Evolutionary conservation across 2,113 vertebrate species (phyloP).

Genomic region (Calidris pygmaea): DNA sequence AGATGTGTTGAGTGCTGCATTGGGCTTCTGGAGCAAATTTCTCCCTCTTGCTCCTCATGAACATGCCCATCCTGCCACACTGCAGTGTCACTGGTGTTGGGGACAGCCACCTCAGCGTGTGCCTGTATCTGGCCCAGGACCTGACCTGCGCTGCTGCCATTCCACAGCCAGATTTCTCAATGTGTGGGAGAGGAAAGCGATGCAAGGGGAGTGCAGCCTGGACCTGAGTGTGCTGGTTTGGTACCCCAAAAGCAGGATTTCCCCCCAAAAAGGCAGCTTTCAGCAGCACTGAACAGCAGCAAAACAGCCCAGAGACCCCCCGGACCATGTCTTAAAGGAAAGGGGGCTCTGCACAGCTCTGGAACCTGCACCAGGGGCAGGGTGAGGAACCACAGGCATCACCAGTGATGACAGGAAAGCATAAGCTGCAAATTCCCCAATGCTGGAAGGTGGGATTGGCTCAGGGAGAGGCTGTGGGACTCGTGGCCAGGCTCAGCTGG

Average conservation of each 20-base stretch:
- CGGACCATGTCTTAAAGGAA: background rate
- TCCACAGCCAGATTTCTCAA: background rate
- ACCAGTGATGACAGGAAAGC: background rate
- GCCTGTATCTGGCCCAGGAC: background rate
- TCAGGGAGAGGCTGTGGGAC: background rate
- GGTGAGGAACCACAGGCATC: background rate
- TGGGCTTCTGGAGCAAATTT: background rate
- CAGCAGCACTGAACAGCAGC: background rate
- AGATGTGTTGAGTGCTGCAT: background rate
- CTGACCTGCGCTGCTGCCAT: background rate
- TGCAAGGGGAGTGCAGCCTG: background rate
- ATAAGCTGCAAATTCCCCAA: background rate
- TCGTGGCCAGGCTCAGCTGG: background rate
- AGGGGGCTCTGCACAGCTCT: background rate
- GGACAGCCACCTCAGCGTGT: background rate
- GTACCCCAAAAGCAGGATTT: background rate
- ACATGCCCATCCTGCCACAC: background rate
- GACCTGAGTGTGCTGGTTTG: background rate
- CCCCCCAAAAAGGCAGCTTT: background rate
- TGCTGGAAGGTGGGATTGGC: background rate
- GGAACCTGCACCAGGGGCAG: background rate
- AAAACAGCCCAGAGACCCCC: background rate
- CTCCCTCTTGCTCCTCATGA: fast-evolving
- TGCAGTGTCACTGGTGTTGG: background rate
- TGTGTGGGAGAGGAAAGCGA: background rate